Conservation (phyloP, 2,113 vertebrate species). For the Acanthisitta chloris region DNA sequence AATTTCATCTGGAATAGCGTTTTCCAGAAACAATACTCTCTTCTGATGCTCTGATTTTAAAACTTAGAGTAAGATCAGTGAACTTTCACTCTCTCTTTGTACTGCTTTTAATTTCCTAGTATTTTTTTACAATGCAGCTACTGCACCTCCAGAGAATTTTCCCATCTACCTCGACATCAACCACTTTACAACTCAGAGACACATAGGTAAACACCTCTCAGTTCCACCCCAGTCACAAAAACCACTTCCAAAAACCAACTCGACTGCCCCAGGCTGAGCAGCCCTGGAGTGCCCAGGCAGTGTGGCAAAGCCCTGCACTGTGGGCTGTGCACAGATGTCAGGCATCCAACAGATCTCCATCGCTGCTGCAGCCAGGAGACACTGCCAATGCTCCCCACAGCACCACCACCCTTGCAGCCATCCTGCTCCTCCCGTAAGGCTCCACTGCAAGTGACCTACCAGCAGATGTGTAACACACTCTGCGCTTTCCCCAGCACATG, state of each 20-base stretch:
- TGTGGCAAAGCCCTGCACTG: rapidly evolving
- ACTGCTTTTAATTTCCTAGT: neutral
- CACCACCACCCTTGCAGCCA: neutral
- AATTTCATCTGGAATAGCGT: neutral
- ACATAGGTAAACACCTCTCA: neutral
- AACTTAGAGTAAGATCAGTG: neutral
- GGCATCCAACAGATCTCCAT: neutral
- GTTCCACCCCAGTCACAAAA: neutral
- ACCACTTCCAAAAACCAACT: neutral
- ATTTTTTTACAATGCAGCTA: neutral
- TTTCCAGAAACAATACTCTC: neutral
- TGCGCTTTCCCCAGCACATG: neutral
- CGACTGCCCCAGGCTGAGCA: neutral
- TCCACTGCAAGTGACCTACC: neutral
- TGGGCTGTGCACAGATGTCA: neutral
- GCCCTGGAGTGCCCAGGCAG: rapidly evolving
- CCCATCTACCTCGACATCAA: neutral
- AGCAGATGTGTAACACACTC: neutral
- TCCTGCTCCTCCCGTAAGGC: neutral
- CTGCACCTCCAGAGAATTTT: neutral
- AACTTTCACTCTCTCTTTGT: neutral
- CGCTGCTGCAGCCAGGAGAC: neutral
- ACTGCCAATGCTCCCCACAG: neutral
- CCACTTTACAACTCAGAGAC: neutral
- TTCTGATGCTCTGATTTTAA: neutral